These are phyloP conservation scores for Polypedilum vanderplanki DNA, from an alignment of 1,140 invertebrate genomes.

Conservation along the genomic window DNA sequence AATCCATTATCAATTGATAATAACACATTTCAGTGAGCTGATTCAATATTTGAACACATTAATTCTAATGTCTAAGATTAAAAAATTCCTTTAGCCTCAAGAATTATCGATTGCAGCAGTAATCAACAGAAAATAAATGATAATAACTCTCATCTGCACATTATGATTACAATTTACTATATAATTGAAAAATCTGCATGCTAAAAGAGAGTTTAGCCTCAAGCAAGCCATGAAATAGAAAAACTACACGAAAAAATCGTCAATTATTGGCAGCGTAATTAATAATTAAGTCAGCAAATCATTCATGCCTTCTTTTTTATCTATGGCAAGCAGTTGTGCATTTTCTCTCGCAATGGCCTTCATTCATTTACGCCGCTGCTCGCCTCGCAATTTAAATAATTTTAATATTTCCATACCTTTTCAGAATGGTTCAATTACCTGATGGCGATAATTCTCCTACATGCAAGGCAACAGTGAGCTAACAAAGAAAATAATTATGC, in stretches of 20 bases:
- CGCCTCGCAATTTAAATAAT: not conserved
- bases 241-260: not conserved
- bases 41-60: too few species aligned
- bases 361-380: not conserved
- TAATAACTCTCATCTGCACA: too few species aligned
- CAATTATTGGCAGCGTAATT: not conserved
- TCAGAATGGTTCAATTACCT: slow-evolving; percentile 17
- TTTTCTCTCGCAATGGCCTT: not conserved
- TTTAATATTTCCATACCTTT: not conserved
- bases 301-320: slow-evolving; percentile 10
- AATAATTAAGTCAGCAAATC: slow-evolving; percentile 15
- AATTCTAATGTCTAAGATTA: too few species aligned
- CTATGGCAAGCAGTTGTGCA: not conserved
- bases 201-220: not conserved
- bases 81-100: too few species aligned
- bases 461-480: not conserved
- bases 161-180: too few species aligned
- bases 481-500: slow-evolving; percentile 12
- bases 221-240: not conserved
- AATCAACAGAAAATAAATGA: too few species aligned
- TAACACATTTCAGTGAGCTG: too few species aligned
- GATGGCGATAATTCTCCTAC: slow-evolving; percentile 2
- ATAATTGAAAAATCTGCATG: not conserved
- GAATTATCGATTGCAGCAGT: too few species aligned
- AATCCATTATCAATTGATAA: too few species aligned